Base-by-base conservation (phyloP, 2,113 vertebrate species). In the Dipodomys stephensi region DNA sequence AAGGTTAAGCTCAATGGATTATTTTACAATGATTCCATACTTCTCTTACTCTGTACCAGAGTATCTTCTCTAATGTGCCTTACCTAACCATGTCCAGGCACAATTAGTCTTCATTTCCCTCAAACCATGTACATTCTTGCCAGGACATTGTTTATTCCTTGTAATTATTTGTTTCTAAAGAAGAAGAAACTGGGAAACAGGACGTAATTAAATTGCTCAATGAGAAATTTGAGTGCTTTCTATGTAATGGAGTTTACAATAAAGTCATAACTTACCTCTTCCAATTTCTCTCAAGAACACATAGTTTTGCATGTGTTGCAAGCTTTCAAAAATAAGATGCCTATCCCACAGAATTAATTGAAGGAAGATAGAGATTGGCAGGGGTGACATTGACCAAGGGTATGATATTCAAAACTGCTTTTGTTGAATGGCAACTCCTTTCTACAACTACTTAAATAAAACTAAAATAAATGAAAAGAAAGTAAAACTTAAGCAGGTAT, bases 151-250 rank as follows among this genome's bases (percentile, higher is more conserved):
- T 39, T 39, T 74, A 39, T 72, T 44, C 83, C 44, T 68, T n/a
- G 68, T 39, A 39, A 39, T 39, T 39, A 39, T 39, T 76, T 78
- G 4, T 79, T 39, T 91, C 88, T 91, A 93, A 93, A 53, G 23
- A 80, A 81, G 39, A 77, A 73, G 39, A 81, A 73, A 87, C 23
- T 65, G 62, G 92, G 62, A 32, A 46, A 88, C 49, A 84, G 60
- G 65, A 90, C 74, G 12, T 11, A 39, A 62, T 49, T 49, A 49
- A 83, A 82, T 7, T 82, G 9, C 8, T 46, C 22, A 13, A 16
- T 71, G n/a, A 23, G 11, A 71, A 71, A 22, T 16, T 49, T 49
- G 13, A 35, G 32, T 27, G 13, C 23, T 72, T 85, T 57, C 83
- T 84, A 67, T 23, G 46, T 60, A 28, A 39, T 13, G 57, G 53